Evolutionary conservation across 2,888 invertebrate genomes (phyloP), one percentile per base, ranked within the genome.

Genomic region (Mythimna ferrago): DNA sequence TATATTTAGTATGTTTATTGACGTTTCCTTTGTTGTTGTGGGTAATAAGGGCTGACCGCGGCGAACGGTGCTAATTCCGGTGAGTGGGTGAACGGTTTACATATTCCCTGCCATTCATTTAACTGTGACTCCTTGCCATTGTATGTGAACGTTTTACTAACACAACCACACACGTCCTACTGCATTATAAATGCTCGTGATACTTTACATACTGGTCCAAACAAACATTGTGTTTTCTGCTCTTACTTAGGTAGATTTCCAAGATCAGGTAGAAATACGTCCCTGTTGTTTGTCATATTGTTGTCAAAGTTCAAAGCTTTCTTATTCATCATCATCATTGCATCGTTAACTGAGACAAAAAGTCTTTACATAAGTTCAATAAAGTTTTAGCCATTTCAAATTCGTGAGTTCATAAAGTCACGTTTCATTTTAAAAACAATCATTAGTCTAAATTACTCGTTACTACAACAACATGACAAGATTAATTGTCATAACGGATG

Each of bases 81-180:
- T 96, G 94, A 95, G 95, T 95, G 92, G 92, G 92, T 93, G 92
- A 91, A 91, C 86, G 82, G 88, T 92, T 91, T 93, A 88, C 86
- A 89, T 91, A 88, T 88, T 87, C 88, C 86, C 88, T 88, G 85
- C 82, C 85, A 89, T 89, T 85, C 82, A 82, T 86, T 88, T 89
- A 86, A 88, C 90, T 84, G 86, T 76, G 80, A 76, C 76, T 78
- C 81, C 83, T 84, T 82, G 72, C 81, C 85, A 83, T 85, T 88
- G 88, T 91, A 86, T 92, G 91, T 90, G 90, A 87, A 90, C 88
- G 90, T 91, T 76, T 79, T 85, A 88, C 88, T 87, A 87, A 87
- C 85, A 87, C 81, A 73, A 62, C 58, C 78, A 81, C 81, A 81
- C 81, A 71, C 77, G 69, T 73, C 64, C 75, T 69, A 60, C 44